phyloP scores from a whole-genome alignment of 2,797 vertebrate species.

The Phyllotis vaccarum region DNA sequence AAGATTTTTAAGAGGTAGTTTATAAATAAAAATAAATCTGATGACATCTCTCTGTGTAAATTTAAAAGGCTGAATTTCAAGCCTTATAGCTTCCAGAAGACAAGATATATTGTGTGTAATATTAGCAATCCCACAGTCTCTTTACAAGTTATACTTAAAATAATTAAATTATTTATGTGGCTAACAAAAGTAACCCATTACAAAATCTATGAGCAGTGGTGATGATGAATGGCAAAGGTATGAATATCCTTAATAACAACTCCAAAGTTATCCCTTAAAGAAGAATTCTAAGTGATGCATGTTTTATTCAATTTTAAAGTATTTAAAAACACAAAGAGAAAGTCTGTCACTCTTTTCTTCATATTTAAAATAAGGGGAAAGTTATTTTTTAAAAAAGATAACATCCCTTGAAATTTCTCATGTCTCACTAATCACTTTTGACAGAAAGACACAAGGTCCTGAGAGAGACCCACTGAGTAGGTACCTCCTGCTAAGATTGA shows the following conservation, averaged over 20 bases:
- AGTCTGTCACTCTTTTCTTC: neutral
- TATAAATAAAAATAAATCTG: conserved; percentile 56
- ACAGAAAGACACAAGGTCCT: neutral
- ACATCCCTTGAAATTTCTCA: neutral
- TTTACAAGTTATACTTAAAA: conserved; percentile 35
- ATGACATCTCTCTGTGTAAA: conserved; percentile 43
- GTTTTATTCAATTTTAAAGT: neutral
- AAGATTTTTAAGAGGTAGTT: neutral
- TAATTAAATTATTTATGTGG: conserved; percentile 2
- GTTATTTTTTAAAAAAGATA: neutral
- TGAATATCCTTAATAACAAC: neutral
- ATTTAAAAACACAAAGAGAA: conserved; percentile 42
- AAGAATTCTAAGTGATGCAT: neutral
- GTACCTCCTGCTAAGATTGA: neutral
- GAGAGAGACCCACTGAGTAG: neutral
- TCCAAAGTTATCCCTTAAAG: neutral
- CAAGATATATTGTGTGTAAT: neutral
- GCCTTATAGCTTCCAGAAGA: conserved; percentile 15
- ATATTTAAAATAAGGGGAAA: conserved; percentile 34
- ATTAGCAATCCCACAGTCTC: neutral
- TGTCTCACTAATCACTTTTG: neutral
- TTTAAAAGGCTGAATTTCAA: conserved; percentile 25
- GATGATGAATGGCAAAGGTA: neutral
- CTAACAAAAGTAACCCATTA: neutral
- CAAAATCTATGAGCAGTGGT: neutral